Conservation (phyloP, 1,140 invertebrate species). For the Cyclina sinensis region DNA sequence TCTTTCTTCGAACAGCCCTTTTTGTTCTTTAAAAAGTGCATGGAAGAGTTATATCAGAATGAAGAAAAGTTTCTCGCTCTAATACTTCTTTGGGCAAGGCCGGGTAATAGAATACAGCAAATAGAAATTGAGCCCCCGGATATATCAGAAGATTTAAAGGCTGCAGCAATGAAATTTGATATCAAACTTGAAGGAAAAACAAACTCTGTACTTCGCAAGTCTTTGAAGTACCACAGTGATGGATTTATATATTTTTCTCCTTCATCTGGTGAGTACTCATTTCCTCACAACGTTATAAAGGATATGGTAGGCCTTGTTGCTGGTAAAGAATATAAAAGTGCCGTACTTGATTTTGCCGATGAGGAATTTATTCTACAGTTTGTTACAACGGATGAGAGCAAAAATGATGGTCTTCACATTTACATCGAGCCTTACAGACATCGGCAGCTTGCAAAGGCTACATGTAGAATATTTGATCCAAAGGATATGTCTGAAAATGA, state of each 20-base stretch:
- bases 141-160: constrained; percentile 7
- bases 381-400: neutral
- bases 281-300: constrained; percentile 4
- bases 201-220: neutral
- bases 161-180: neutral
- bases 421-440: neutral
- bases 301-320: constrained; percentile 52
- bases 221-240: constrained; percentile 10
- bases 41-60: constrained; percentile 14
- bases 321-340: neutral
- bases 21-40: constrained; percentile 25
- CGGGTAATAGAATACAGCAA: neutral
- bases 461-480: neutral
- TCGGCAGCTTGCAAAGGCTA: neutral
- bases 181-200: neutral
- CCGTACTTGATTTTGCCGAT: neutral
- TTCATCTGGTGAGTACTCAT: neutral
- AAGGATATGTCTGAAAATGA: neutral
- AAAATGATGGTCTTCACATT: neutral
- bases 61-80: constrained; percentile 16
- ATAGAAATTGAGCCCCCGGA: neutral
- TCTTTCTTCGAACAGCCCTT: constrained; percentile 30
- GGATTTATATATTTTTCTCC: neutral
- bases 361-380: constrained; percentile 6
- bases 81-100: constrained; percentile 26